Evolutionary conservation across 2,113 vertebrate genomes (phyloP).

Genomic region (Lethenteron reissneri): DNA sequence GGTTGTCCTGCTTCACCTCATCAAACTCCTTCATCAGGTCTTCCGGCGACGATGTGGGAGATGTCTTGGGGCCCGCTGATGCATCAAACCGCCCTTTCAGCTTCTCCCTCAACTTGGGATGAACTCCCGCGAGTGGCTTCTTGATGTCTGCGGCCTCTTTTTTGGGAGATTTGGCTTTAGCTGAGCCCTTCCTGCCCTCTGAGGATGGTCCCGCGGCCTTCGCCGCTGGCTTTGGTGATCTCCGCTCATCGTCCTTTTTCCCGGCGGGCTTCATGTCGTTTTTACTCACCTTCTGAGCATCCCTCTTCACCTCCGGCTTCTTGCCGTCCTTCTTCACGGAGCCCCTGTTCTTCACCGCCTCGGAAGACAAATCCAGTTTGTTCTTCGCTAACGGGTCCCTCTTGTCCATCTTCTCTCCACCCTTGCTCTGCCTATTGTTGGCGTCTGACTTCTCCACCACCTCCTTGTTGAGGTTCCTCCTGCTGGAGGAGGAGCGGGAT

Average conservation of each 20-base stretch:
- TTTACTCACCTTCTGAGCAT: conserved; percentile 10
- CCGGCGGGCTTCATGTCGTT: not conserved
- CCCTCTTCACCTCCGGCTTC: conserved; percentile 23
- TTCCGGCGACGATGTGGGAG: conserved; percentile 20
- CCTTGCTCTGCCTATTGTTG: conserved; percentile 25
- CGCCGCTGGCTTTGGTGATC: conserved; percentile 11
- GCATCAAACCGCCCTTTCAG: not conserved
- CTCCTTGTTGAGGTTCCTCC: conserved; percentile 10
- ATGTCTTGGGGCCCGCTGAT: not conserved
- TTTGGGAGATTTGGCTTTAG: not conserved
- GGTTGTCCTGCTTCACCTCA: conserved; percentile 10
- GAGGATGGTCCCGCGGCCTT: conserved; percentile 22
- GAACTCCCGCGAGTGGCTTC: conserved; percentile 17
- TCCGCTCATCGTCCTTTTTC: conserved; percentile 28
- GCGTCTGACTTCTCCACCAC: conserved; percentile 19
- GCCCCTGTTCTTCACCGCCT: conserved; percentile 25
- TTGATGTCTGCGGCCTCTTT: conserved; percentile 1
- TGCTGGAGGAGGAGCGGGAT: not conserved
- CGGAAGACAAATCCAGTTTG: too few relatives aligned
- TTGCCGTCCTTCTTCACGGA: conserved; percentile 8
- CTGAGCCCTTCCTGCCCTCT: conserved; percentile 1
- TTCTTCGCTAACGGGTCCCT: conserved; percentile 15
- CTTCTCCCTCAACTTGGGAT: not conserved
- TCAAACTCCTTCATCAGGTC: conserved; percentile 20
- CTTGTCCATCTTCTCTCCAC: conserved; percentile 21